Base-by-base conservation (phyloP, 2,888 invertebrate genomes). In the Oligia strigilis region DNA sequence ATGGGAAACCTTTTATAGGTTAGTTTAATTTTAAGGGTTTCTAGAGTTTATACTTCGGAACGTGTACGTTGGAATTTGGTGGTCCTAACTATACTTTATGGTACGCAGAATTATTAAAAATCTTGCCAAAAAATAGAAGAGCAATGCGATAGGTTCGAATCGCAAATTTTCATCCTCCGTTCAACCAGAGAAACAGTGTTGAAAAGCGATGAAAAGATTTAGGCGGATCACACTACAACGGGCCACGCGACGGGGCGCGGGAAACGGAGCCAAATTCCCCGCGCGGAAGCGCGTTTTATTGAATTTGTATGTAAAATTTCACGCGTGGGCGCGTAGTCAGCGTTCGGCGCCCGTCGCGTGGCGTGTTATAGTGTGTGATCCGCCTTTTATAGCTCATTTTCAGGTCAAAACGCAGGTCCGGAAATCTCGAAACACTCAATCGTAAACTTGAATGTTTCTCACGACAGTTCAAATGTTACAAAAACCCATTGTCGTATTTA, bases 1-100 rank as follows among this genome's bases (percentile, higher is more conserved):
- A 99, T 93, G 98, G 99, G 92, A 99, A 99, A 83, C 98, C 98
- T 0, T 99, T 98, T 91, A 99, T 99, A 52, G 98, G 97, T 97
- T 84, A 96, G 77, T 77, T 17, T 43, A 3, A 29, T 6, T 62
- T n/a, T 43, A 43, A 62, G 4, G 19, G 6, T 72, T 62, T 43
- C 17, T 55, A 52, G 8, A 23, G 4, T 14, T 36, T 40, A 4
- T 55, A 55, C 14, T 55, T 23, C 9, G 14, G 4, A 36, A 55
- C 23, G 23, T 55, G 8, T 36, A 36, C 19, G 6, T 70, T 70
- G 36, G 8, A 23, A 17, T 11, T 67, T 52, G 36, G 13, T 19
- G 40, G 52, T 23, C 36, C 9, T 0, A 69, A 74, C 8, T n/a
- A 4, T 2, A 17, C 11, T 49, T 36, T 17, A 23, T 36, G 14